Conservation (phyloP, 2,797 vertebrate genomes). For the Alectoris magna region DNA sequence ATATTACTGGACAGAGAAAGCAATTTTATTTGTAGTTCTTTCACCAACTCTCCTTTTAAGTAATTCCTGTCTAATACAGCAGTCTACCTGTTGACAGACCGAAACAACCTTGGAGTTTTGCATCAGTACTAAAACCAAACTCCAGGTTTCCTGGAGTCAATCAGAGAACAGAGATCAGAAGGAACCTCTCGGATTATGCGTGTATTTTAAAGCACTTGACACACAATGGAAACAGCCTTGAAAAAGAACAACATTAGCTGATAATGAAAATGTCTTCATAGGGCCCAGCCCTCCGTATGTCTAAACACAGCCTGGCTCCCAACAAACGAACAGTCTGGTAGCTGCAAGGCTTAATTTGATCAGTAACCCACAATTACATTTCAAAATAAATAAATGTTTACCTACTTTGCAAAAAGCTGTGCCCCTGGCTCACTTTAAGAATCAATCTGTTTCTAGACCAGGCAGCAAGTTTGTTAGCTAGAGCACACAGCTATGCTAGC, state of each 20-base stretch:
- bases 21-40: background rate
- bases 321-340: background rate
- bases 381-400: background rate
- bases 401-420: background rate
- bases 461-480: fast-evolving
- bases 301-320: background rate
- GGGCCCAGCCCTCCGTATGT: background rate
- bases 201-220: background rate
- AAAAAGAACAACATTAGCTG: background rate
- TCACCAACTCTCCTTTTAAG: background rate
- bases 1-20: background rate
- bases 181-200: background rate
- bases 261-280: background rate
- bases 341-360: background rate
- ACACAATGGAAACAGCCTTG: background rate
- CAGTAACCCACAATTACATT: background rate
- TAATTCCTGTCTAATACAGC: background rate
- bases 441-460: background rate
- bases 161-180: background rate
- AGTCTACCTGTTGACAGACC: background rate
- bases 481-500: background rate
- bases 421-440: background rate
- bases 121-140: background rate
- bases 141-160: background rate
- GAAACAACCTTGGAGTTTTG: background rate